Evolutionary conservation across 2,797 vertebrate species (phyloP).

Genomic region (Platalea minor): DNA sequence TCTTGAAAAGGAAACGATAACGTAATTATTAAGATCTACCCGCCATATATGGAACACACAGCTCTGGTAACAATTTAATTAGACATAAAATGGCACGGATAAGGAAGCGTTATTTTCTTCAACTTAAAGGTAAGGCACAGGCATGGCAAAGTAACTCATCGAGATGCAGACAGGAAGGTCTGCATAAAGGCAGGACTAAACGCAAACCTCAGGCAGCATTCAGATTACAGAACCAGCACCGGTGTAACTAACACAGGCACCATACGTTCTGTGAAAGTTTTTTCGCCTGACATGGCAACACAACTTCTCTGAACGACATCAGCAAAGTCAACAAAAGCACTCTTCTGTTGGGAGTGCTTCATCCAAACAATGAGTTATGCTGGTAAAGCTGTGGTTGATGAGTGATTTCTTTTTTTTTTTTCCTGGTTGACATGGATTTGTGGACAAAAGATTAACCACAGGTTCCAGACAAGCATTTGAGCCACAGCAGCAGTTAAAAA

Average conservation of each 20-base stretch:
- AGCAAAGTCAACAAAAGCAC: slow-evolving; percentile 44
- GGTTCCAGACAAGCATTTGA: slow-evolving; percentile 1
- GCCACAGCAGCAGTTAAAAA: background rate
- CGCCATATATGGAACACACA: background rate
- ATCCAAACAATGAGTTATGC: slow-evolving; percentile 22
- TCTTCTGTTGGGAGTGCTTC: background rate
- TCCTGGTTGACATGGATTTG: background rate
- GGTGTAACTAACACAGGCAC: background rate
- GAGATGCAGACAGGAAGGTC: background rate
- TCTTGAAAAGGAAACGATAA: background rate
- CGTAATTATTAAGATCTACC: background rate
- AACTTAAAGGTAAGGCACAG: background rate
- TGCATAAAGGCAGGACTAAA: background rate
- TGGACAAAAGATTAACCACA: slow-evolving; percentile 25
- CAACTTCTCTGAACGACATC: slow-evolving; percentile 23
- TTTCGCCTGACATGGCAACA: slow-evolving; percentile 4
- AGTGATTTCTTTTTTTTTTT: background rate
- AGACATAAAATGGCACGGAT: background rate
- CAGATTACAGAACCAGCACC: background rate
- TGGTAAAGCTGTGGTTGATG: slow-evolving; percentile 20
- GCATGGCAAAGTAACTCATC: background rate
- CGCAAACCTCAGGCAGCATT: background rate
- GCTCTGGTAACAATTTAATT: background rate
- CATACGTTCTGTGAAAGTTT: background rate
- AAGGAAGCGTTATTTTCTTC: background rate